These are phyloP conservation scores for Alligator sinensis DNA, from an alignment of 2,113 vertebrate genomes.

Conservation along the genomic window DNA sequence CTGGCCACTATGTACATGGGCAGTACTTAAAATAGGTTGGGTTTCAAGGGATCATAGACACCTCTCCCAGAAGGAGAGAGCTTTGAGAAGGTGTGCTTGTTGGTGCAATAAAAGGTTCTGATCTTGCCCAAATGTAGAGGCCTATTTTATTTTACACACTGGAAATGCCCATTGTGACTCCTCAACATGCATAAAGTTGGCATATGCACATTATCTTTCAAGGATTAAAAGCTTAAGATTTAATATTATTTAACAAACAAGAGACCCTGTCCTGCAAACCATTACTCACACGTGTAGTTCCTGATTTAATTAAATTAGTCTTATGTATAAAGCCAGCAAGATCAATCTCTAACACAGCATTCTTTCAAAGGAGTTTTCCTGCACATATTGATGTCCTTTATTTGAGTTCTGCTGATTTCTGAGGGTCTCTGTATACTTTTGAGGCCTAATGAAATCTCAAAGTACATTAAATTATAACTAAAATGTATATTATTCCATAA, in stretches of 20 bases:
- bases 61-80: background rate
- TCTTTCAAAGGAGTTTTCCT: background rate
- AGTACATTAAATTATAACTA: background rate
- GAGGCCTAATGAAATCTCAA: background rate
- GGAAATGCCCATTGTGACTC: accelerated
- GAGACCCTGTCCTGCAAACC: background rate
- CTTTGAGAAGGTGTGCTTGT: background rate
- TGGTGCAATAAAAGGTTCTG: background rate
- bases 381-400: background rate
- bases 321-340: background rate
- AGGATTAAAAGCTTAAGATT: too few species aligned
- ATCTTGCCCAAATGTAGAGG: background rate
- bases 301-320: background rate
- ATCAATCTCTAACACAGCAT: background rate
- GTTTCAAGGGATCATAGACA: background rate
- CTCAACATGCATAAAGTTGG: background rate
- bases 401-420: background rate
- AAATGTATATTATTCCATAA: background rate
- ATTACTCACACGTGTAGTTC: background rate
- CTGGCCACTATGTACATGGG: background rate
- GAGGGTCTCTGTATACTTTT: background rate
- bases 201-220: background rate
- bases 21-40: background rate
- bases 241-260: background rate
- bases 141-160: background rate